phyloP scores from a whole-genome alignment of 1,140 invertebrate genomes.

The Apis laboriosa region DNA sequence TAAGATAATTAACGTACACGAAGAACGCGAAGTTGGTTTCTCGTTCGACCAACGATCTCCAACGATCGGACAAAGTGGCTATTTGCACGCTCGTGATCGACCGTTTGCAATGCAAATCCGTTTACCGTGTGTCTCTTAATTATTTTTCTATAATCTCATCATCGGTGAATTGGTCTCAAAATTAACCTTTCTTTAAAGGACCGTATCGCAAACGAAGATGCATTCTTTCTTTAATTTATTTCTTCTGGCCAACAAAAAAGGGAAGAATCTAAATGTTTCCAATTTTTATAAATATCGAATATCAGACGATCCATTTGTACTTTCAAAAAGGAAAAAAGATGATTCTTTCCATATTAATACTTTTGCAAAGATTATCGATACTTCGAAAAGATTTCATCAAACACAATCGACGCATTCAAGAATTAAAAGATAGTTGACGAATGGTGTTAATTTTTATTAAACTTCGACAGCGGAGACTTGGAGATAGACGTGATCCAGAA shows the following conservation, averaged over 20 bases:
- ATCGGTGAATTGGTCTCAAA: neutral
- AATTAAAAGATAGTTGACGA: too few relatives aligned
- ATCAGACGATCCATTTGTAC: too few relatives aligned
- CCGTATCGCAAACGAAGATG: neutral
- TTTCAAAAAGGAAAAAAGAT: too few relatives aligned
- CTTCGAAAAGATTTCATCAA: too few relatives aligned
- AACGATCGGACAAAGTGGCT: neutral
- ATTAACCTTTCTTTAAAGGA: neutral
- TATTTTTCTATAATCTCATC: neutral
- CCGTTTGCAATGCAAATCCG: slow-evolving; percentile 1
- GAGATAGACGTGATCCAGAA: neutral
- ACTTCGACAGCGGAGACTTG: slow-evolving; percentile 1
- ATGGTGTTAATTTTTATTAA: neutral
- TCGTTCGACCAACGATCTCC: slow-evolving; percentile 7
- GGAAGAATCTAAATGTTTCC: too few relatives aligned
- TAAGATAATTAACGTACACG: neutral
- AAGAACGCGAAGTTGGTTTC: neutral
- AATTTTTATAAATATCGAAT: too few relatives aligned
- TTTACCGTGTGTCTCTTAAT: neutral
- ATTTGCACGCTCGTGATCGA: neutral
- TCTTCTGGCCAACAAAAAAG: too few relatives aligned
- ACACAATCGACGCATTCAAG: too few relatives aligned
- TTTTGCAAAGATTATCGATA: too few relatives aligned
- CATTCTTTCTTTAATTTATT: neutral
- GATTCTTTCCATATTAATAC: too few relatives aligned